A percentile compares a stretch with the other conserved stretches of the same genome.
phyloP scores from a whole-genome alignment of 2,888 invertebrate genomes.

The Leptopilina drosophilae region DNA sequence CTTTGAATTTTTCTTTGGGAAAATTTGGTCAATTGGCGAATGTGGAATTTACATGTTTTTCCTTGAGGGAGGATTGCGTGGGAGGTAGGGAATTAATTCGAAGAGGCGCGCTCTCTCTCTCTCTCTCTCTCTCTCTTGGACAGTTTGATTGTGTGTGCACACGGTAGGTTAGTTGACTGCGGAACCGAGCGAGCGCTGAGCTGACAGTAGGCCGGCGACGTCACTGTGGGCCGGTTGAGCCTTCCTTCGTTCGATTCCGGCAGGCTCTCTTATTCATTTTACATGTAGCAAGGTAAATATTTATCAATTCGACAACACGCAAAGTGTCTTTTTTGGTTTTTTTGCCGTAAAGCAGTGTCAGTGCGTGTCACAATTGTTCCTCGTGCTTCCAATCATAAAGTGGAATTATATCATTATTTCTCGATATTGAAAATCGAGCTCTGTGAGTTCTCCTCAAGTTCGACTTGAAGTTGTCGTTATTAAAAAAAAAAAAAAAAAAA shows the following conservation, averaged over 20 bases:
- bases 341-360: slow-evolving; percentile 38
- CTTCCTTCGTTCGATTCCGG: slow-evolving; percentile 75
- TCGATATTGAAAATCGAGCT: slow-evolving; percentile 26
- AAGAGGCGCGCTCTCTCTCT: slow-evolving; percentile 55
- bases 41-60: not conserved
- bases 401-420: not conserved
- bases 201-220: slow-evolving; percentile 80
- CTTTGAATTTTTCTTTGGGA: not conserved
- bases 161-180: slow-evolving; percentile 76
- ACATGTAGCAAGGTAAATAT: slow-evolving; percentile 78
- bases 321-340: slow-evolving; percentile 35
- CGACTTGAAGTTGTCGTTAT: not conserved
- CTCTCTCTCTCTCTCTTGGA: no score
- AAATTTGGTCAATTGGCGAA: not conserved
- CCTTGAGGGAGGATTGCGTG: slow-evolving; percentile 27
- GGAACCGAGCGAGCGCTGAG: slow-evolving; percentile 77
- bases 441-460: slow-evolving; percentile 25
- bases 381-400: slow-evolving; percentile 29
- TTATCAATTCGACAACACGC: slow-evolving; percentile 9
- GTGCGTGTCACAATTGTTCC: slow-evolving; percentile 56
- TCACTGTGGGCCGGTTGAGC: slow-evolving; percentile 79
- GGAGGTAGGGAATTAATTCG: slow-evolving; percentile 60
- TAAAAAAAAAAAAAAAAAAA: no score
- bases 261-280: slow-evolving; percentile 76
- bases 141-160: slow-evolving; percentile 57